Evolutionary conservation across 2,797 vertebrate genomes (phyloP), one percentile per base, ranked within the genome.

Genomic region (Cetoscarus ocellatus): DNA sequence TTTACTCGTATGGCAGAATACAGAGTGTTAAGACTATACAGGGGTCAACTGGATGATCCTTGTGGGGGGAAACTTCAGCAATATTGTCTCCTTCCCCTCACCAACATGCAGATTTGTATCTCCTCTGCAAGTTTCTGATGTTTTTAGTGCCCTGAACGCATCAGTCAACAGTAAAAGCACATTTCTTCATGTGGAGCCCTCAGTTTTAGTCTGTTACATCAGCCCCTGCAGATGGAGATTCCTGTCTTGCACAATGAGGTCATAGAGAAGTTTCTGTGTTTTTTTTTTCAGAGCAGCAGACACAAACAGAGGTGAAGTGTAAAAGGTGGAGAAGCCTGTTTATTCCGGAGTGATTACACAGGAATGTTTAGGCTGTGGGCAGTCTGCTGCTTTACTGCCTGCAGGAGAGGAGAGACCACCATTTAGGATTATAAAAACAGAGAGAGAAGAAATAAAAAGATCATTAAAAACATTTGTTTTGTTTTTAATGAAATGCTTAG

Each of bases 291-390:
- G 27, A 27, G 27, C 38, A 53, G 56, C 45, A 75, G 61, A 65
- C 19, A 15, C 8, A 75, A 19, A 67, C 64, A 68, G 64, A 66
- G 34, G 65, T 66, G 34, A 38, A 50, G 42, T 50, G 79, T 67
- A 75, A 52, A 56, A 70, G 47, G 65, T 71, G 52, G 67, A 60
- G 42, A 76, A 65, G 56, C 56, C 48, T 64, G 53, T 73, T 78
- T 80, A 80, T 72, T 64, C 9, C 73, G 19, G 47, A 59, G 71
- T 85, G 75, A 57, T 84, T 82, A 67, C 53, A 61, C 35, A 84
- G 79, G 84, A 90, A 88, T 86, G 86, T 85, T 88, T 70, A 74
- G 84, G 82, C 85, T 88, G 83, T 61, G 82, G 68, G 70, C 72
- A 59, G 67, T 67, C 67, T 80, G 77, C 71, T 76, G 73, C 39